Evolutionary conservation across 2,797 vertebrate genomes (phyloP), one percentile per base, ranked within the genome.

Genomic region (Leptodactylus fallax): DNA sequence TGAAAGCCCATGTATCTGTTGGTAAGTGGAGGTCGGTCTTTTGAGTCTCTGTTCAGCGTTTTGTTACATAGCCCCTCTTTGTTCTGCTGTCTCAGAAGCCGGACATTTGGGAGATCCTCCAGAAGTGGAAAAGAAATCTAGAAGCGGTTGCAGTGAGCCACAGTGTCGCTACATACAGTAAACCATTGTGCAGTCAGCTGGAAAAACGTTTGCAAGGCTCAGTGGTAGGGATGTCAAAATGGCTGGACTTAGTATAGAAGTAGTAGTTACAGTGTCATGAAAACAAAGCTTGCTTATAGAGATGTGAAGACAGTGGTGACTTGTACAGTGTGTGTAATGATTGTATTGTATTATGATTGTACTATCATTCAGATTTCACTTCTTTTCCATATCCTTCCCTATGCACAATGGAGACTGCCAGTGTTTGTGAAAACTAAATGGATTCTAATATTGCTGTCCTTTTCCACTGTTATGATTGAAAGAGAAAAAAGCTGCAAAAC

Each of bases 91-190:
- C 83, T 27, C 84, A 63, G 69, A 83, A 90, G 72, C 84, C 89
- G 85, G 89, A 89, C 86, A 81, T 90, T 79, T 90, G 85, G 87
- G 89, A 90, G 27, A 85, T 91, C 74, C 88, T 90, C 56, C 86
- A 85, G 86, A 90, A 89, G 87, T 91, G 90, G 90, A 91, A 87
- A 85, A 90, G 79, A 86, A 85, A 87, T 67, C 88, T 87, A 55
- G 87, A 89, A 90, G 91, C 85, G 60, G 81, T 86, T 47, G 87
- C 74, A 85, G 82, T 85, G 88, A 87, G 87, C 87, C 81, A 78
- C 85, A 23, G 19, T 16, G 13, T 51, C 13, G 13, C n/a, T 53
- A 47, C 74, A 16, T 11, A 53, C 56, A 88, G 71, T 83, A 87
- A 81, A 60, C 6, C 80, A 23, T 83, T 84, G 53, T 87, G 86